A percentile compares a stretch with the other conserved stretches of the same genome.
These are phyloP conservation scores for Rhopalosiphum maidis DNA, from an alignment of 1,140 invertebrate genomes.

Conservation along the genomic window DNA sequence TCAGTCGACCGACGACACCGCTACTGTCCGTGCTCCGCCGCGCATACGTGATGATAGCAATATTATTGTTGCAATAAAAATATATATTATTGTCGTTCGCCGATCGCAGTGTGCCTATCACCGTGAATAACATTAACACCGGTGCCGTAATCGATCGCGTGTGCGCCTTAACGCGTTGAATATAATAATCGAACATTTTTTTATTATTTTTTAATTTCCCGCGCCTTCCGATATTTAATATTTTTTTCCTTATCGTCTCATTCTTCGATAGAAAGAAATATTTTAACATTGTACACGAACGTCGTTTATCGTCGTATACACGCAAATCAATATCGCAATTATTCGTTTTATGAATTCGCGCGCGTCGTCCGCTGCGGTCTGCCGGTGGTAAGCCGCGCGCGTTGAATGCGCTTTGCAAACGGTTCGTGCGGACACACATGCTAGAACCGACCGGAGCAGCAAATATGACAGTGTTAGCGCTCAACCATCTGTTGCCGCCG, in stretches of 20 bases:
- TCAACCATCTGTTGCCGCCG: conserved; percentile 57
- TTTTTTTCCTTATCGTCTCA: no score
- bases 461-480: conserved; percentile 59
- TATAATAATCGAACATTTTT: neutral
- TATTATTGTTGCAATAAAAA: neutral
- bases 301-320: neutral
- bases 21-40: conserved; percentile 29
- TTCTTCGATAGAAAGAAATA: neutral
- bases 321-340: neutral
- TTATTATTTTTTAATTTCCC: neutral
- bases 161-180: neutral
- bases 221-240: neutral
- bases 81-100: neutral
- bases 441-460: conserved; percentile 58
- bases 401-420: conserved; percentile 49
- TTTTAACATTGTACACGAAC: neutral
- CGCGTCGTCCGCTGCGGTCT: neutral
- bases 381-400: conserved; percentile 9
- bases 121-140: neutral
- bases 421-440: conserved; percentile 58
- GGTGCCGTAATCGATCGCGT: neutral
- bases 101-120: neutral
- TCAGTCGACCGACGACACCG: conserved; percentile 45
- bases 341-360: neutral
- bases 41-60: neutral